Evolutionary conservation across 2,113 vertebrate genomes (phyloP).

Genomic region (Hydrolagus affinis): DNA sequence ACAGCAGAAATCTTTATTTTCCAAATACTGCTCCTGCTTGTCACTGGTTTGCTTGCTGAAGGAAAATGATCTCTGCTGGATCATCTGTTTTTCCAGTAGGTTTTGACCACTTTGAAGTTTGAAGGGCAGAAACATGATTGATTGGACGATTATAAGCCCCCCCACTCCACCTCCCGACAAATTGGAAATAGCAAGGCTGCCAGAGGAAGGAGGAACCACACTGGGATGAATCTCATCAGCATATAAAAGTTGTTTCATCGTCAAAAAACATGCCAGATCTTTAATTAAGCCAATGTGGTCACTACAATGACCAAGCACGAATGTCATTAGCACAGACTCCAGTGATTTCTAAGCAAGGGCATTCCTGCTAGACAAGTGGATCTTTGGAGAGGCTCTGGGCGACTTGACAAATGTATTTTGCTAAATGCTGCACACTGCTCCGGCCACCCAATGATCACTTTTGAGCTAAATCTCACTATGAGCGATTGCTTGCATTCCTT

Average conservation of each 20-base stretch:
- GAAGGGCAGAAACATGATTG: conserved; percentile 42
- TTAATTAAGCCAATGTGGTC: conserved; percentile 23
- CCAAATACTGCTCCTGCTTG: not conserved
- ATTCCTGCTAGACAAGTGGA: not conserved
- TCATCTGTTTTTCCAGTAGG: conserved; percentile 35
- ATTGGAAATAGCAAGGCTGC: conserved; percentile 37
- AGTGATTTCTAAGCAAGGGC: not conserved
- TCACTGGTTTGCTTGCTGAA: conserved; percentile 35
- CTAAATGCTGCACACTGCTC: not conserved
- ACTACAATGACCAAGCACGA: not conserved
- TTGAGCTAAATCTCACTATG: conserved; percentile 13
- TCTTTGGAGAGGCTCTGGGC: not conserved
- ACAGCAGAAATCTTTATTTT: not conserved
- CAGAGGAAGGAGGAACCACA: conserved; percentile 34
- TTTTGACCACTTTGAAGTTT: conserved; percentile 40
- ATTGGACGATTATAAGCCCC: conserved; percentile 42
- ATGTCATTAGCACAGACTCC: not conserved
- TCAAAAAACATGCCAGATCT: conserved; percentile 34
- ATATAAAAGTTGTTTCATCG: conserved; percentile 40
- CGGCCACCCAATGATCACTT: not conserved
- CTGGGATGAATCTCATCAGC: conserved; percentile 39
- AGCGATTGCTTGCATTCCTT: not conserved
- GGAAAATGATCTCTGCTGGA: conserved; percentile 35
- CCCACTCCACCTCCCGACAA: conserved; percentile 37
- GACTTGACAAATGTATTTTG: conserved; percentile 26